Percentiles rank a stretch among this genome's conserved stretches.
Evolutionary conservation across 2,113 vertebrate genomes (phyloP).

Genomic region (Acrocephalus kingi): DNA sequence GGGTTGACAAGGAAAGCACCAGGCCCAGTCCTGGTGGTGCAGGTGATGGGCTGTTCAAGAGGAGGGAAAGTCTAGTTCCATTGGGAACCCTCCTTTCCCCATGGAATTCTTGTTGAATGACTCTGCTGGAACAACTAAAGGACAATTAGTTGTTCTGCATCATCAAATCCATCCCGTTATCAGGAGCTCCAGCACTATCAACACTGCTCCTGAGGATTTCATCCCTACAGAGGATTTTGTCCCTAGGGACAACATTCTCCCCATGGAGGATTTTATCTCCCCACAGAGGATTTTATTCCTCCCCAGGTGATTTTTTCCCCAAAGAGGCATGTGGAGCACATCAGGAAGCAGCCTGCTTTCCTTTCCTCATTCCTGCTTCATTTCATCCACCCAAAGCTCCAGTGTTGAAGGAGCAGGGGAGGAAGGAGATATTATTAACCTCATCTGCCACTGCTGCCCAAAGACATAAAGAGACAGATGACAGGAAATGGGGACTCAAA

Average conservation of each 20-base stretch:
- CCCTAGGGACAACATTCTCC: background rate
- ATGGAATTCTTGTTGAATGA: background rate
- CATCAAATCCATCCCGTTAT: background rate
- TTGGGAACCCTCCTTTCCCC: background rate
- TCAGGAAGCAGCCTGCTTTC: background rate
- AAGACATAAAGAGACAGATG: background rate
- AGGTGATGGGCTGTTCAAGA: background rate
- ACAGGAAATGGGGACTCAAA: conserved; percentile 48
- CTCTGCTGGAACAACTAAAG: background rate
- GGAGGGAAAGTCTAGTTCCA: background rate
- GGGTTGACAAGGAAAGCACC: background rate
- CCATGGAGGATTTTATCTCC: accelerated
- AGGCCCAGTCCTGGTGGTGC: background rate
- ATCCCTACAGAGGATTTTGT: background rate
- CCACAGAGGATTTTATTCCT: background rate
- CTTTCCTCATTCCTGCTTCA: background rate
- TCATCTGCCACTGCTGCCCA: conserved; percentile 23
- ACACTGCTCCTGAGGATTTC: background rate
- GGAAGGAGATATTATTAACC: conserved; percentile 35
- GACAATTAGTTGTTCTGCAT: background rate
- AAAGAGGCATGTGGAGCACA: background rate
- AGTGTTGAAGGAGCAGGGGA: background rate
- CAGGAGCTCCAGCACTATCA: background rate
- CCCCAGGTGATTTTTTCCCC: background rate
- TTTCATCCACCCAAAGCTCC: background rate